Base-by-base conservation (phyloP, 1,140 invertebrate genomes). In the Chrysomallon squamiferum region DNA sequence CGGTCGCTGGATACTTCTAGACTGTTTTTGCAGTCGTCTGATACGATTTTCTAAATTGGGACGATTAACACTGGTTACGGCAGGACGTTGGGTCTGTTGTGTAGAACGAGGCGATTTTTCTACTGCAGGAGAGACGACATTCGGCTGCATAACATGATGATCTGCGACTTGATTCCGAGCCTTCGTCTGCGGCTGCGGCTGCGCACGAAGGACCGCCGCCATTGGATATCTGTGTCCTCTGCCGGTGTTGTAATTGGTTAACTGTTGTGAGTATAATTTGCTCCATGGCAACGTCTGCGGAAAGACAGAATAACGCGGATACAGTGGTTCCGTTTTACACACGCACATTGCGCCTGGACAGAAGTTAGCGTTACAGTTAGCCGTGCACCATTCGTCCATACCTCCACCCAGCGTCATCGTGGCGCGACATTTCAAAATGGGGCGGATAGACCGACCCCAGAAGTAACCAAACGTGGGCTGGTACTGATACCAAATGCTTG, bases 331-430 rank as follows among this genome's bases (percentile, higher is more conserved):
- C 13, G 11, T 41, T 25, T 62, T 30, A 58, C 73, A 75, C 0
- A 72, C 27, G 29, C 73, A 75, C 58, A 71, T 65, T 15, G 43
- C 29, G 5, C 33, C 30, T 0, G 70, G 70, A 41, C 71, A 75
- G 58, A 63, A 75, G 49, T 73, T 71, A 22, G 68, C 68, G 41
- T 75, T 75, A 54, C 73, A 75, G 63, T 75, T 75, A 47, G 57
- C 68, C 9, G 63, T 66, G 41, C 73, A 75, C 73, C 73, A 75
- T 5, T 66, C 62, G 52, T 75, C 71, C 73, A 75, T 75, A 1
- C 71, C 73, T 9, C 65, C 71, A 0, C 67, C 66, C 0, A 73
- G 65, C 2, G 41, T 43, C 5, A 75, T 58, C 6, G 50, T 61
- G 1, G 69, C 65, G 0, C 58, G 61, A 27, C 69, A 72, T 15